Conservation (phyloP, 2,888 invertebrate genomes). For the Cancer borealis region DNA sequence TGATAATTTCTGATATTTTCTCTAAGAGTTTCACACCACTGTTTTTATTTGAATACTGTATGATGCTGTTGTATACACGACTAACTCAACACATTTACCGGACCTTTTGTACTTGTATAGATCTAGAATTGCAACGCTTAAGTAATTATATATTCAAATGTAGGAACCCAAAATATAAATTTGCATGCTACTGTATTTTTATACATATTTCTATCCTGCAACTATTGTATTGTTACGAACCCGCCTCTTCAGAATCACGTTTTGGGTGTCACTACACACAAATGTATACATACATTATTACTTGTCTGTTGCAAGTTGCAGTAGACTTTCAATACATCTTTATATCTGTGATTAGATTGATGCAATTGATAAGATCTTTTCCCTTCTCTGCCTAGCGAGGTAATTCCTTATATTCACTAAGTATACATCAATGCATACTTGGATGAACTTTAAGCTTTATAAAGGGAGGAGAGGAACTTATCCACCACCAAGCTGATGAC, state of each 20-base stretch:
- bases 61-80: background rate
- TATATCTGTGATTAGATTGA: background rate
- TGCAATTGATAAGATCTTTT: background rate
- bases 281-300: background rate
- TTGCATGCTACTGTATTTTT: background rate
- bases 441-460: background rate
- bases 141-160: background rate
- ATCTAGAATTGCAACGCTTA: background rate
- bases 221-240: background rate
- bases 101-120: slow-evolving; percentile 16
- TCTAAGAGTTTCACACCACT: background rate
- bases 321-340: background rate
- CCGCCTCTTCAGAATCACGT: too few species aligned
- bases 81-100: background rate
- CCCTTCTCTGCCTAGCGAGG: background rate
- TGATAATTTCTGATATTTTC: background rate
- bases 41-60: background rate
- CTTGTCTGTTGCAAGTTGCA: background rate
- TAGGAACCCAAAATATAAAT: background rate
- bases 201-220: background rate
- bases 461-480: background rate
- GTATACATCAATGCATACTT: background rate
- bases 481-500: background rate
- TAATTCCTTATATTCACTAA: background rate
- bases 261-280: too few species aligned